Evolutionary conservation across 23 tunicate genomes (phyloP).

Genomic region (Halocynthia roretzi): DNA sequence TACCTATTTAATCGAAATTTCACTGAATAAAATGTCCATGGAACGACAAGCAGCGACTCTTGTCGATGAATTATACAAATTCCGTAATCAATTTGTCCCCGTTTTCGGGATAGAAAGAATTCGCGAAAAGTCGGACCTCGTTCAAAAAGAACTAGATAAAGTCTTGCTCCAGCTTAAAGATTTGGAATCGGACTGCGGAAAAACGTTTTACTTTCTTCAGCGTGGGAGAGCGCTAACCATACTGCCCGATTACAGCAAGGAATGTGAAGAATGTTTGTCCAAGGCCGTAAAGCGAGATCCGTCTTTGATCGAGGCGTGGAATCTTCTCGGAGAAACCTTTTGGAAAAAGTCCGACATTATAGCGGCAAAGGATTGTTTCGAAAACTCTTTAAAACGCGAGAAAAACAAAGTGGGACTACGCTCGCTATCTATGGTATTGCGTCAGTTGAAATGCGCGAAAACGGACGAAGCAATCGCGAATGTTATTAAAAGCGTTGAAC

Average conservation of each 20-base stretch:
- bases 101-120: constrained; percentile 41
- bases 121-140: constrained; percentile 29
- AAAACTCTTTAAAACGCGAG: constrained; percentile 62
- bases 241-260: constrained; percentile 64
- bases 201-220: constrained; percentile 56
- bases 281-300: constrained; percentile 94
- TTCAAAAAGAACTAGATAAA: constrained; percentile 43
- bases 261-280: constrained; percentile 82
- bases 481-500: constrained; percentile 65
- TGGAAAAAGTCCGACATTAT: constrained; percentile 81
- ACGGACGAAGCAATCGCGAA: constrained; percentile 40
- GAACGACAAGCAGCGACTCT: constrained; percentile 13
- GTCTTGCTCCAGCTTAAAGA: constrained; percentile 19
- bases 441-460: constrained; percentile 65
- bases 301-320: constrained; percentile 76
- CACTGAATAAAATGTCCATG: neutral
- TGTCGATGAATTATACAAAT: constrained; percentile 59
- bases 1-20: no score
- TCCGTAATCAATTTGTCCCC: constrained; percentile 55
- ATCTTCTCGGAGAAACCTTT: constrained; percentile 87
- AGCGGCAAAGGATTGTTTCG: constrained; percentile 86
- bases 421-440: constrained; percentile 81
- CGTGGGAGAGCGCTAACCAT: constrained; percentile 60
- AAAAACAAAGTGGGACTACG: constrained; percentile 67
- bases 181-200: constrained; percentile 42